These are phyloP conservation scores for Potorous gilbertii DNA, from an alignment of 2,797 vertebrate species.

Conservation along the genomic window DNA sequence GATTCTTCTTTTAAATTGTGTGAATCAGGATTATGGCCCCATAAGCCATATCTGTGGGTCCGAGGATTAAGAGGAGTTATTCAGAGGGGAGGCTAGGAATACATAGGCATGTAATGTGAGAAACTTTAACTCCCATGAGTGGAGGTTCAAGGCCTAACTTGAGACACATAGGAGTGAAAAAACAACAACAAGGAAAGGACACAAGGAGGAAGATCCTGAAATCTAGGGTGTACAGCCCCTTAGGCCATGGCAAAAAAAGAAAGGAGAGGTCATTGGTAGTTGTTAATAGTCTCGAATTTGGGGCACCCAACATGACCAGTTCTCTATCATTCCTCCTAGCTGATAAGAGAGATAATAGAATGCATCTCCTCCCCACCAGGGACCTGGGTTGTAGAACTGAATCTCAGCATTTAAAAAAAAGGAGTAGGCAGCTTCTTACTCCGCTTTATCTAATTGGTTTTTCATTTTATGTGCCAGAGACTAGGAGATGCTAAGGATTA, in stretches of 20 bases:
- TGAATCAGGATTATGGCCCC: slow-evolving; percentile 12
- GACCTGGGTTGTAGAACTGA: neutral
- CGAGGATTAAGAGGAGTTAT: neutral
- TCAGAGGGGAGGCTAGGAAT: neutral
- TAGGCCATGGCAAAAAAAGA: neutral
- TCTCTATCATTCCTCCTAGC: neutral
- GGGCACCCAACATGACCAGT: neutral
- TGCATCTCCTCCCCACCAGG: neutral
- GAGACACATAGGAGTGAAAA: neutral
- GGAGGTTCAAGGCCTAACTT: neutral
- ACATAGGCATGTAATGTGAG: neutral
- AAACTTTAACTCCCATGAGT: neutral
- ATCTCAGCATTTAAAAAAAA: neutral
- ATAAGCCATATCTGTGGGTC: neutral
- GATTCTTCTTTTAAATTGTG: slow-evolving; percentile 20
- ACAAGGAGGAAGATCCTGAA: neutral
- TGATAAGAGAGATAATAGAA: neutral
- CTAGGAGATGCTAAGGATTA: neutral
- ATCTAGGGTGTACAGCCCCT: neutral
- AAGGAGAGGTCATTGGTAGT: neutral
- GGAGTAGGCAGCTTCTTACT: neutral
- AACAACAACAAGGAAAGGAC: neutral
- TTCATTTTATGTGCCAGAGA: neutral
- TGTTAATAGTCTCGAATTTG: neutral
- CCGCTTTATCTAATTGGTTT: neutral